Percentiles rank a stretch among this genome's conserved stretches.
Conservation (phyloP, 2,797 vertebrate genomes). For the Crenuchus spilurus region DNA sequence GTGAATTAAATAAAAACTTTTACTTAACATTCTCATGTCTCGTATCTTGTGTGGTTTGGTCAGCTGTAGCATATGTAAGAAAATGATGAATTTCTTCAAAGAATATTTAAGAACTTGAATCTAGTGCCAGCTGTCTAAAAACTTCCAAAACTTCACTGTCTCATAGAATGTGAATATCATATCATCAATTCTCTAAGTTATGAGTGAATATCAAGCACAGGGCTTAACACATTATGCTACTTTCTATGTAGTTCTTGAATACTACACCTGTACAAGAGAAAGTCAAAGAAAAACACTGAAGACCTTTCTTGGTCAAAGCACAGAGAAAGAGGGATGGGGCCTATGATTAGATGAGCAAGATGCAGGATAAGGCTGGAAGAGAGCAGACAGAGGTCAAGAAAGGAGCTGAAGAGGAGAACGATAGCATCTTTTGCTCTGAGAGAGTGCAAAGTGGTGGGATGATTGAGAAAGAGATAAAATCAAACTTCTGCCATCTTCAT, state of each 20-base stretch:
- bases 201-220: neutral
- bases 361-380: slow-evolving; percentile 41
- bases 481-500: slow-evolving; percentile 32
- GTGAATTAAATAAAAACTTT: no score
- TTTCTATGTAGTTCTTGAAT: neutral
- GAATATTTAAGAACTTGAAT: no score
- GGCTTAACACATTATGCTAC: neutral
- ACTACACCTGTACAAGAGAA: neutral
- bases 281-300: neutral
- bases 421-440: slow-evolving; percentile 48
- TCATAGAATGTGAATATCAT: neutral
- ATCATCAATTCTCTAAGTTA: neutral
- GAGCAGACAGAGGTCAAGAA: slow-evolving; percentile 45
- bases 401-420: slow-evolving; percentile 59
- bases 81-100: no score
- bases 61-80: no score
- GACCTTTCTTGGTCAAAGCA: neutral
- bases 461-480: slow-evolving; percentile 55
- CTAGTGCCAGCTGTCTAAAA: no score
- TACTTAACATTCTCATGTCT: no score
- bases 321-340: neutral
- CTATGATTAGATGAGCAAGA: neutral
- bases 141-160: neutral
- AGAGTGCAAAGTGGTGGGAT: slow-evolving; percentile 27
- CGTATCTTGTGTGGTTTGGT: no score